phyloP scores from a whole-genome alignment of 2,888 invertebrate species.

The Drosophila maculinotata region DNA sequence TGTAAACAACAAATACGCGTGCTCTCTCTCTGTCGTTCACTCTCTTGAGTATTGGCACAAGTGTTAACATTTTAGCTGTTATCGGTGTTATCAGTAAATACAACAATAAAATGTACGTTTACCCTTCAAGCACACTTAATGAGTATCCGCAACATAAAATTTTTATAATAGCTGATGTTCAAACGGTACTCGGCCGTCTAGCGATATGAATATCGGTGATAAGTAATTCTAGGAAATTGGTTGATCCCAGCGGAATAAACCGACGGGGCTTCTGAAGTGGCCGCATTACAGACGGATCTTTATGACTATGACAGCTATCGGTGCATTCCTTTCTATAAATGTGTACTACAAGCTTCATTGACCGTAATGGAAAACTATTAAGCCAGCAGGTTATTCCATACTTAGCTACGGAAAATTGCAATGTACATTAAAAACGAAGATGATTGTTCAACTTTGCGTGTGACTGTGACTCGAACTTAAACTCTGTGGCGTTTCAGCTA shows the following conservation, averaged over 20 bases:
- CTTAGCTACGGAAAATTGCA: conserved; percentile 3
- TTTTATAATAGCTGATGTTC: conserved; percentile 10
- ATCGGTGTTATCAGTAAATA: conserved; percentile 43
- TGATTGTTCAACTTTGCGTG: conserved; percentile 25
- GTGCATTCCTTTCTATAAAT: not conserved
- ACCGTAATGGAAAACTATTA: conserved; percentile 4
- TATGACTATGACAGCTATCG: not conserved
- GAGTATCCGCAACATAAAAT: conserved; percentile 8
- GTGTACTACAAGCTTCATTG: not conserved
- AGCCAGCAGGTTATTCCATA: conserved; percentile 12
- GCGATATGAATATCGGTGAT: conserved; percentile 4
- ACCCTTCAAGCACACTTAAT: conserved; percentile 32
- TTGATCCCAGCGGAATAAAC: not conserved
- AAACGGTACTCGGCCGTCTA: conserved; percentile 1
- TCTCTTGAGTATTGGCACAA: conserved; percentile 51
- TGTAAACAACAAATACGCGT: conserved; percentile 5
- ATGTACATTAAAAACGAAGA: not conserved
- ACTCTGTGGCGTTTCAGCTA: conserved; percentile 20
- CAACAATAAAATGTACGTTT: conserved; percentile 37
- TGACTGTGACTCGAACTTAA: conserved; percentile 41
- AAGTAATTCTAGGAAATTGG: conserved; percentile 4
- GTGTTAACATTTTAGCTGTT: conserved; percentile 41
- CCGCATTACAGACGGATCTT: not conserved
- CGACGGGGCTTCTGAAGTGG: not conserved
- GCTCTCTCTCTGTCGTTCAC: conserved; percentile 5